These are phyloP conservation scores for Cisticola juncidis DNA, from an alignment of 2,113 vertebrate genomes.

Conservation along the genomic window DNA sequence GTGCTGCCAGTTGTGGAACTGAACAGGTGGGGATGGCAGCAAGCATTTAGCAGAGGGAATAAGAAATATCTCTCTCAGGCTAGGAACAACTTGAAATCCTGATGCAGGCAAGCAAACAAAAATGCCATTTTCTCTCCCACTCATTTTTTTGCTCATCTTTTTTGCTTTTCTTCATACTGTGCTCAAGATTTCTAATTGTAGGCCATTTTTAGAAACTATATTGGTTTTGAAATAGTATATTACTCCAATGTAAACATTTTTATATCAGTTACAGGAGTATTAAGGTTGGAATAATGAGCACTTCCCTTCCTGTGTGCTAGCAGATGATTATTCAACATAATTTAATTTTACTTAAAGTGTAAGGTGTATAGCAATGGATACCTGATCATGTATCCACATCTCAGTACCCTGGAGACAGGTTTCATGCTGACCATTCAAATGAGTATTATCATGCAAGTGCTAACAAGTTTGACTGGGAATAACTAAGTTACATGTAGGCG, in stretches of 20 bases:
- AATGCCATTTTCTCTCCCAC: background rate
- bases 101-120: background rate
- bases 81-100: background rate
- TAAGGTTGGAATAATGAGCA: background rate
- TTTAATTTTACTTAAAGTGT: conserved; percentile 27
- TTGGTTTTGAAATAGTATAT: conserved; percentile 8
- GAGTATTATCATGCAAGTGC: background rate
- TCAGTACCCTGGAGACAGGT: conserved; percentile 5
- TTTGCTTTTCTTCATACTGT: background rate
- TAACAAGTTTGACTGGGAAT: conserved; percentile 36
- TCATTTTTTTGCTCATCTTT: background rate
- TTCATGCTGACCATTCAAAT: conserved; percentile 34
- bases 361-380: conserved; percentile 11
- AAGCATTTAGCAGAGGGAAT: background rate
- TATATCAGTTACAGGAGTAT: background rate
- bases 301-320: background rate
- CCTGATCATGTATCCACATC: conserved; percentile 9
- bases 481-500: background rate
- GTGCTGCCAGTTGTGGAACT: background rate
- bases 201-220: conserved; percentile 1
- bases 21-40: background rate
- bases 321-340: conserved; percentile 30
- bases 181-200: background rate
- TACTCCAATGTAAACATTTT: conserved; percentile 16
- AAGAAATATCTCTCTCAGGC: background rate